phyloP scores from a whole-genome alignment of 2,797 vertebrate genomes.

The Buphagus erythrorhynchus region DNA sequence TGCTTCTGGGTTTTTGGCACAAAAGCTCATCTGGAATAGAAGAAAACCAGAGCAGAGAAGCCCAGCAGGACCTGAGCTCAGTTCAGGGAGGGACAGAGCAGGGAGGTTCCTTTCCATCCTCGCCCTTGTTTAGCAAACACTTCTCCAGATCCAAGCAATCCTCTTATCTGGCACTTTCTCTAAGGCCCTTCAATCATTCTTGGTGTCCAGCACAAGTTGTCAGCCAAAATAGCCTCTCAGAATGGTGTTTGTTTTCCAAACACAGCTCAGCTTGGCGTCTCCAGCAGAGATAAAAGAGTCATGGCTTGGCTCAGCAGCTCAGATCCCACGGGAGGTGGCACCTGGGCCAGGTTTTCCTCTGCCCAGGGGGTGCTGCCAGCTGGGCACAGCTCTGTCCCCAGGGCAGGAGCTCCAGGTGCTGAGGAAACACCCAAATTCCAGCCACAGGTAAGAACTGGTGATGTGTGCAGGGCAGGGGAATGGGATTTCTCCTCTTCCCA shows the following conservation, averaged over 20 bases:
- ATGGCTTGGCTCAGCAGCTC: neutral
- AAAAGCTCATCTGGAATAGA: neutral
- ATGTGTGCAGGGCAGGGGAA: neutral
- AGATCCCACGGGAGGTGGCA: neutral
- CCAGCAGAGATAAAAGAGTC: neutral
- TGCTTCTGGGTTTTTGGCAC: neutral
- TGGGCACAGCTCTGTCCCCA: neutral
- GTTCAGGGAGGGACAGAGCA: neutral
- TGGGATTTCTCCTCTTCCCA: neutral
- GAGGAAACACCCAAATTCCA: neutral
- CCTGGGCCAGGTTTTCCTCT: neutral
- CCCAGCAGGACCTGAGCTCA: neutral
- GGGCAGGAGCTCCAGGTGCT: neutral
- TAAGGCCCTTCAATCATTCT: neutral
- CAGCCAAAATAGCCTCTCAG: conserved; percentile 23
- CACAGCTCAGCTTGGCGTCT: neutral
- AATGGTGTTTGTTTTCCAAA: conserved; percentile 52
- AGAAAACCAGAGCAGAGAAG: neutral
- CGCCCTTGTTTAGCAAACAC: conserved; percentile 60
- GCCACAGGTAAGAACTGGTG: neutral
- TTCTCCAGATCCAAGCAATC: neutral
- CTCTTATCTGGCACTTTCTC: neutral
- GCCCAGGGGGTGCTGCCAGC: neutral
- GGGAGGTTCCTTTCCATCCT: neutral
- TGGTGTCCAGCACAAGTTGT: neutral